Evolutionary conservation across 1,140 invertebrate genomes (phyloP).

Genomic region (Mycetomoellerius zeteki): DNA sequence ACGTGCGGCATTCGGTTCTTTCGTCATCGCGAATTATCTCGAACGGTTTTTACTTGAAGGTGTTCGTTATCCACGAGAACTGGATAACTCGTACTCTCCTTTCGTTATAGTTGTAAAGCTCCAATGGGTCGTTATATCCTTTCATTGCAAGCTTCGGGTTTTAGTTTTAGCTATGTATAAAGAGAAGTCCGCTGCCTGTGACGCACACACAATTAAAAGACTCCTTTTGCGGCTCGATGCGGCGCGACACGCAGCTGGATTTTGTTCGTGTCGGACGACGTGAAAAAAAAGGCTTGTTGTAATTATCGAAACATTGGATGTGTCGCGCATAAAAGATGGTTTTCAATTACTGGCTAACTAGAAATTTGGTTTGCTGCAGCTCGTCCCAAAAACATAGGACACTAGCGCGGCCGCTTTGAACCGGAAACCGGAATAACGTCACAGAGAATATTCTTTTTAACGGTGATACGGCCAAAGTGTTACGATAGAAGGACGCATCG

Average conservation of each 20-base stretch:
- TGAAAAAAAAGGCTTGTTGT: constrained; percentile 49
- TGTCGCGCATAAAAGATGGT: constrained; percentile 59
- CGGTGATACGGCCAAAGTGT: background rate
- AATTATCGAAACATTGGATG: constrained; percentile 58
- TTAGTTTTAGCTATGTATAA: constrained; percentile 33
- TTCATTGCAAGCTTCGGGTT: background rate
- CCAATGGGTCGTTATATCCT: constrained; percentile 42
- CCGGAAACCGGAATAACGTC: background rate
- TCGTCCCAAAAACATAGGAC: constrained; percentile 37
- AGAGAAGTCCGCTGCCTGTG: constrained; percentile 44
- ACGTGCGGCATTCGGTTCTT: background rate
- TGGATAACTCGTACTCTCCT: constrained; percentile 20
- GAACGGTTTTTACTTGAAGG: background rate
- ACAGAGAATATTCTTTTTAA: constrained; percentile 35
- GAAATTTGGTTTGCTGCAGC: constrained; percentile 35
- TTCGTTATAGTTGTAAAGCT: constrained; percentile 44
- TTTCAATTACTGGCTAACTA: constrained; percentile 61
- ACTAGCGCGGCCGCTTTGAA: constrained; percentile 29
- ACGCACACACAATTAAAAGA: constrained; percentile 44
- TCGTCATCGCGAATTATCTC: constrained; percentile 32
- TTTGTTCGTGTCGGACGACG: constrained; percentile 39
- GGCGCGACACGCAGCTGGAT: constrained; percentile 23
- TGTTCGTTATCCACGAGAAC: constrained; percentile 15
- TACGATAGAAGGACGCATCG: background rate
- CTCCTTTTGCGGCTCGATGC: constrained; percentile 32